A percentile compares a stretch with the other conserved stretches of the same genome.
Conservation (phyloP, 2,797 vertebrate genomes). For the Squalus acanthias region DNA sequence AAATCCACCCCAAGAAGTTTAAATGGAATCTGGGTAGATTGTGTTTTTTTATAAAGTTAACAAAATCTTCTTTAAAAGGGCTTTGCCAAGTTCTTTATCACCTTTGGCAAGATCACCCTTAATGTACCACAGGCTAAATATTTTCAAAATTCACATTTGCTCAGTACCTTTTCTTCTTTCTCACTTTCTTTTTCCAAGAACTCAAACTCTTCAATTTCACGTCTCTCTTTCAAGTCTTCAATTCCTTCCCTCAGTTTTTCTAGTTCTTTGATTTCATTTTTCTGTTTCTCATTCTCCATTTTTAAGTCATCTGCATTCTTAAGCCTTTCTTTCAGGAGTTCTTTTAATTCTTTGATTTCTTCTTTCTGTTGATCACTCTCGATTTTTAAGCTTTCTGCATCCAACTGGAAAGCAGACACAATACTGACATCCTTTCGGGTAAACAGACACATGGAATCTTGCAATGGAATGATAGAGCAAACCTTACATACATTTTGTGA, state of each 20-base stretch:
- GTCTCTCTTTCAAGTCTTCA: conserved; percentile 60
- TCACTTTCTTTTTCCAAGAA: conserved; percentile 68
- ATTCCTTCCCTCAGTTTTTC: conserved; percentile 44
- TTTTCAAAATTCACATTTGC: conserved; percentile 10
- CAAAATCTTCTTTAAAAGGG: background rate
- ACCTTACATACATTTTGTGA: conserved; percentile 66
- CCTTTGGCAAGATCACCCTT: background rate
- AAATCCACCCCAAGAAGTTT: background rate
- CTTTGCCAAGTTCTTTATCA: background rate
- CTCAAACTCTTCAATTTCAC: conserved; percentile 73
- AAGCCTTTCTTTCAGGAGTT: conserved; percentile 62
- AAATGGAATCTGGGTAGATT: background rate
- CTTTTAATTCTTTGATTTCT: conserved; percentile 54
- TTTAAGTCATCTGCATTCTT: conserved; percentile 49
- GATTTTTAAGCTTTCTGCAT: conserved; percentile 51
- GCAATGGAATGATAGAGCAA: background rate
- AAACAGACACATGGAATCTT: conserved; percentile 20
- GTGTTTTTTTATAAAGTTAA: background rate
- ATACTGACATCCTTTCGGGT: conserved; percentile 51
- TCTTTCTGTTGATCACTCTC: conserved; percentile 56
- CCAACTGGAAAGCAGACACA: conserved; percentile 46
- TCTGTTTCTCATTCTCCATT: conserved; percentile 57
- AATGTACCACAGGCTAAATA: background rate
- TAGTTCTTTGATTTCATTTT: conserved; percentile 52
- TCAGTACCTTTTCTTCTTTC: conserved; percentile 73